A percentile compares a stretch with the other conserved stretches of the same genome.
Conservation (phyloP, 2,888 invertebrate species). For the Axea sp. region DNA sequence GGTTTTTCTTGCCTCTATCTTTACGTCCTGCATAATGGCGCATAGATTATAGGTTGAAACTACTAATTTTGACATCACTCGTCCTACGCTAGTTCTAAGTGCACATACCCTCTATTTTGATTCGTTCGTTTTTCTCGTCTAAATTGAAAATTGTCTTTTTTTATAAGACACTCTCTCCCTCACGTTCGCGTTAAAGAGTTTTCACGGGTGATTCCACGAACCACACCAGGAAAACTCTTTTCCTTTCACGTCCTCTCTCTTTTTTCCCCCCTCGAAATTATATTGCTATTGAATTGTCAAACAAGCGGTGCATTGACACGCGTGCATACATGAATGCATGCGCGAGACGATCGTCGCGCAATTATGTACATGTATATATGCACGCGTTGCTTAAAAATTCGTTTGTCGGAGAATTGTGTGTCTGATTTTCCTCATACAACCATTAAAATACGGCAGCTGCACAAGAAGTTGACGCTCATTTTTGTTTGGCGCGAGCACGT, state of each 20-base stretch:
- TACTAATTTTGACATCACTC: slow-evolving; percentile 31
- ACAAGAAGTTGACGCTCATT: slow-evolving; percentile 94
- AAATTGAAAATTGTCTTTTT: slow-evolving; percentile 22
- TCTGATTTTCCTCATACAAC: slow-evolving; percentile 49
- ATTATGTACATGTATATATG: slow-evolving; percentile 40
- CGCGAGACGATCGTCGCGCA: neutral
- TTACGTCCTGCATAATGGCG: slow-evolving; percentile 56
- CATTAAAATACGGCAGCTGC: slow-evolving; percentile 71
- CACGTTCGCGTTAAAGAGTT: slow-evolving; percentile 3
- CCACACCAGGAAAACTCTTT: slow-evolving; percentile 6
- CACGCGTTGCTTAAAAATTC: slow-evolving; percentile 38
- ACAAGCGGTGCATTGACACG: slow-evolving; percentile 57
- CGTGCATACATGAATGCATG: slow-evolving; percentile 49
- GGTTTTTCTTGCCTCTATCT: slow-evolving; percentile 73
- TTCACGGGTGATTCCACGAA: neutral
- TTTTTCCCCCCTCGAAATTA: slow-evolving; percentile 7
- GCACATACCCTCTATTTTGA: slow-evolving; percentile 25
- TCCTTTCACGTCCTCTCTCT: slow-evolving; percentile 8
- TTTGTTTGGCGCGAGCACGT: slow-evolving; percentile 84
- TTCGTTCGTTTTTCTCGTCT: slow-evolving; percentile 39
- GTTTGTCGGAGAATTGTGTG: slow-evolving; percentile 49
- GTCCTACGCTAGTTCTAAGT: slow-evolving; percentile 49
- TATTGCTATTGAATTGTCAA: slow-evolving; percentile 39
- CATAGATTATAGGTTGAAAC: slow-evolving; percentile 47
- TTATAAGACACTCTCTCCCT: slow-evolving; percentile 38